Percentiles rank a stretch among this genome's conserved stretches.
Conservation (phyloP, 1,140 invertebrate genomes). For the Leptopilina boulardi region DNA sequence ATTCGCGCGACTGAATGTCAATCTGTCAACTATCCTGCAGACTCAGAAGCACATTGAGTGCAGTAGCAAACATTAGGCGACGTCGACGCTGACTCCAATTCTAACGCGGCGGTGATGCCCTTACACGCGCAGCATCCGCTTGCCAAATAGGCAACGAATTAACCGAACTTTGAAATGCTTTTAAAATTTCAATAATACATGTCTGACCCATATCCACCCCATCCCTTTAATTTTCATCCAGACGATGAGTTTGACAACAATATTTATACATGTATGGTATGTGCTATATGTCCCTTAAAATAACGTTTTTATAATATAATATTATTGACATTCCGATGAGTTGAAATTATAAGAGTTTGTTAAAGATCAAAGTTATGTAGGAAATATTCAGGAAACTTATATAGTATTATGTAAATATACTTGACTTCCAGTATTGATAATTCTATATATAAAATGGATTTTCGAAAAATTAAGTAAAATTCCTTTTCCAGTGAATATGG, state of each 20-base stretch:
- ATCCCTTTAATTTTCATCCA: slow-evolving; percentile 43
- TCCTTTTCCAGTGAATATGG: too few relatives aligned
- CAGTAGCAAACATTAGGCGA: slow-evolving; percentile 19
- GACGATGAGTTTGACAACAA: slow-evolving; percentile 17
- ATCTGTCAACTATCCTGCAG: slow-evolving; percentile 68
- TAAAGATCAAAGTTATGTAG: too few relatives aligned
- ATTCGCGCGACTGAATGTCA: slow-evolving; percentile 71
- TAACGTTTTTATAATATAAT: too few relatives aligned
- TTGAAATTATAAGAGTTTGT: too few relatives aligned
- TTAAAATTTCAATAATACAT: slow-evolving; percentile 71
- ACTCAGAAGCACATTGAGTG: slow-evolving; percentile 39
- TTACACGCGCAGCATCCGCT: slow-evolving; percentile 26
- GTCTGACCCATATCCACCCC: slow-evolving; percentile 66
- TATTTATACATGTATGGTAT: not conserved
- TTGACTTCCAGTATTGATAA: too few relatives aligned
- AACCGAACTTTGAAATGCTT: slow-evolving; percentile 69
- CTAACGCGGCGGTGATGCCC: not conserved
- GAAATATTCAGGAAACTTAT: too few relatives aligned
- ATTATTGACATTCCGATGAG: too few relatives aligned
- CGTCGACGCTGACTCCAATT: slow-evolving; percentile 4
- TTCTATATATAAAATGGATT: too few relatives aligned
- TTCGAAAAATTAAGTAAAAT: too few relatives aligned
- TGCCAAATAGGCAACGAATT: slow-evolving; percentile 55
- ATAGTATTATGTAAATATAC: too few relatives aligned
- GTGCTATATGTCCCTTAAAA: not conserved